Evolutionary conservation across 2,113 vertebrate species (phyloP), one percentile per base, ranked within the genome.

Genomic region (Dicerorhinus sumatrensis): DNA sequence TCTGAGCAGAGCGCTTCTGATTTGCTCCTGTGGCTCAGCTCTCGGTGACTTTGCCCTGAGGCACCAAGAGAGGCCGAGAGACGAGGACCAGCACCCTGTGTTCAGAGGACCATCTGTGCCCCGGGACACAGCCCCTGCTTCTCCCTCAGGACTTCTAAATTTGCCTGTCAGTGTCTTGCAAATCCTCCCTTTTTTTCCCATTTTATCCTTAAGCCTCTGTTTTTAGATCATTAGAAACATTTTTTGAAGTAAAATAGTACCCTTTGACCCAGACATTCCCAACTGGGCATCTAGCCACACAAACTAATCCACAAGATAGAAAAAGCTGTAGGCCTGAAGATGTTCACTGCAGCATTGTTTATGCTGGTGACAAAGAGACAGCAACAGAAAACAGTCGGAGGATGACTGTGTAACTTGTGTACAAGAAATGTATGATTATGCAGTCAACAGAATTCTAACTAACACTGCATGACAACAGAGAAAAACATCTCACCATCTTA

Each of bases 191-290:
- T 76, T 62, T 80, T 36, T 14, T 17, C 67, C 33, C 16, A 4
- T 48, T 46, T 69, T 27, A 75, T 46, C 21, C 31, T 81, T 65
- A 27, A 27, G 2, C 63, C 56, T 67, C n/a, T 76, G 56, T 87
- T 90, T 69, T 90, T 69, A n/a, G 27, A 63, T 89, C 60, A 79
- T 69, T 62, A 86, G 48, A 76, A 91, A 76, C 5, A 0, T 21
- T 63, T 90, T 84, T 58, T 33, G 11, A 83, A 94, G 85, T 29
- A 84, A 76, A 81, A 58, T 46, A 54, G 69, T 14, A 42, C 56
- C 5, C 29, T 77, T 92, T 75, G 83, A 76, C 65, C 70, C 58
- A n/a, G 62, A 93, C 91, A 92, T 42, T 73, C 65, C 86, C 62
- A 62, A 79, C 42, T 27, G 58, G 86, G 72, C 83, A 63, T 89